Evolutionary conservation across 2,797 vertebrate species (phyloP).

Genomic region (Aldrovandia affinis): DNA sequence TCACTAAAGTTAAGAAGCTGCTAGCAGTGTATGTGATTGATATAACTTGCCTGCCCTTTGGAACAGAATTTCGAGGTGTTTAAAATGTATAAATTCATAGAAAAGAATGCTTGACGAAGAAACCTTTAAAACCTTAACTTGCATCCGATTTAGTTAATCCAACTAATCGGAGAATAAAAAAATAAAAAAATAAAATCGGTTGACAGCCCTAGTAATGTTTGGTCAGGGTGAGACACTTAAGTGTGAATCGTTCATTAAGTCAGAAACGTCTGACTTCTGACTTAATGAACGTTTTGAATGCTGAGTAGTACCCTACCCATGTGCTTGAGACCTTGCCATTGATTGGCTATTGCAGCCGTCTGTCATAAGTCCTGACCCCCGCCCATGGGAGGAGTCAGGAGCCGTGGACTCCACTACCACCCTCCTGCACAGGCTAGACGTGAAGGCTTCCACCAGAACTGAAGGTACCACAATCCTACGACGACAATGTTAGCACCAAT

Average conservation of each 20-base stretch:
- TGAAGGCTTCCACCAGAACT: slow-evolving; percentile 56
- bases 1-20: too few relatives aligned
- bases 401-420: slow-evolving; percentile 74
- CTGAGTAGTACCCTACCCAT: background rate
- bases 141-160: too few relatives aligned
- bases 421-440: slow-evolving; percentile 68
- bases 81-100: too few relatives aligned
- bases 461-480: slow-evolving; percentile 59
- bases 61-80: background rate
- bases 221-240: background rate
- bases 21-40: too few relatives aligned
- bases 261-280: too few relatives aligned
- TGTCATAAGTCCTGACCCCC: slow-evolving; percentile 60
- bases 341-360: slow-evolving; percentile 58
- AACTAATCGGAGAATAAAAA: too few relatives aligned
- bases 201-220: too few relatives aligned
- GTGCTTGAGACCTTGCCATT: background rate
- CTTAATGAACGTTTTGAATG: background rate
- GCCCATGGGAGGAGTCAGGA: slow-evolving; percentile 68
- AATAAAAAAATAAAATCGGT: too few relatives aligned
- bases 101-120: too few relatives aligned
- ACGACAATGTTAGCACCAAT: too few relatives aligned
- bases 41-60: too few relatives aligned
- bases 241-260: background rate
- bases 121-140: too few relatives aligned